Percentiles rank a stretch among this genome's conserved stretches.
Conservation (phyloP, 2,113 vertebrate genomes). For the Oryzias curvinotus region DNA sequence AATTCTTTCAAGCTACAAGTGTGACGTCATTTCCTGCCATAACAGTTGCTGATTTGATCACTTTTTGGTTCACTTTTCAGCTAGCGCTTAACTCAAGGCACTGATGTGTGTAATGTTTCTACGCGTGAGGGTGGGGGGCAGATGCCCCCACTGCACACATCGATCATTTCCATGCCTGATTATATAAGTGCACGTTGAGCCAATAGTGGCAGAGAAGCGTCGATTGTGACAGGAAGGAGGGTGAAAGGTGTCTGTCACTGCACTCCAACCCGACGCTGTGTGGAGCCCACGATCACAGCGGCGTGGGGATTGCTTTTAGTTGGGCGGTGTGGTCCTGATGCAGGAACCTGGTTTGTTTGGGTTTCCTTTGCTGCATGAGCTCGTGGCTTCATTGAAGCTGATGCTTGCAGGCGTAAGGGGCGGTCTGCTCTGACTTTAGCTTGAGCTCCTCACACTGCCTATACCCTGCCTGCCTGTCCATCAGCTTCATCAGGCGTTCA, state of each 20-base stretch:
- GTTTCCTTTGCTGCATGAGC: too few species aligned
- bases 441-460: not conserved
- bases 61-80: not conserved
- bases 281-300: not conserved
- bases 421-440: not conserved
- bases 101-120: not conserved
- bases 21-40: too few species aligned
- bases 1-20: too few species aligned
- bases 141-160: constrained; percentile 27
- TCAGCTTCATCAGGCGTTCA: constrained; percentile 13
- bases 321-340: not conserved
- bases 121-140: not conserved
- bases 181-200: constrained; percentile 43
- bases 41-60: too few species aligned
- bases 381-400: too few species aligned
- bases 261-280: not conserved
- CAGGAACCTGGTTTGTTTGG: not conserved
- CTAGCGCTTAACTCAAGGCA: constrained; percentile 18
- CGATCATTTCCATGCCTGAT: constrained; percentile 41
- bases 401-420: too few species aligned
- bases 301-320: constrained; percentile 4
- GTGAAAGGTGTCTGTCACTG: not conserved
- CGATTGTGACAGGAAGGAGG: not conserved
- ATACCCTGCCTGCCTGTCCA: too few species aligned
- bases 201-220: constrained; percentile 17